phyloP scores from a whole-genome alignment of 2,888 invertebrate species.

The Hypomecis punctinalis region DNA sequence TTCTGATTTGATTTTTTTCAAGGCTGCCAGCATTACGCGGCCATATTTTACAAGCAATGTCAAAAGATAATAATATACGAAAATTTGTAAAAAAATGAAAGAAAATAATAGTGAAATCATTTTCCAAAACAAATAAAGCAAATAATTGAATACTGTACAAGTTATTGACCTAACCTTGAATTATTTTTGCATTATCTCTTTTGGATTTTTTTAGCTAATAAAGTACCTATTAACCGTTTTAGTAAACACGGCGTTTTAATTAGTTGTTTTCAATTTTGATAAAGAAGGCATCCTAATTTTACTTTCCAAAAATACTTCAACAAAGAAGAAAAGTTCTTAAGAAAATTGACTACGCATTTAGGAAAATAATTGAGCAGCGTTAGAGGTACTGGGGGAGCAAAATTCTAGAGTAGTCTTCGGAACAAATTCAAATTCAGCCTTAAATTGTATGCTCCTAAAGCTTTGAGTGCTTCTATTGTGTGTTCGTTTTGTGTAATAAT shows the following conservation, averaged over 20 bases:
- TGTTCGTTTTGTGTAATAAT: not conserved
- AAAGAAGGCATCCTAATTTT: conserved; percentile 1
- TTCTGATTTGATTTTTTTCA: too few relatives aligned
- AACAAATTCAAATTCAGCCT: not conserved
- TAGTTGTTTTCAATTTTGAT: not conserved
- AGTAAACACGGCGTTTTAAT: not conserved
- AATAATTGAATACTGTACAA: too few relatives aligned
- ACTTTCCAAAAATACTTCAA: not conserved
- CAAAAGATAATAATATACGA: too few relatives aligned
- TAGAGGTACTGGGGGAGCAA: conserved; percentile 5
- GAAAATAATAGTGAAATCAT: too few relatives aligned
- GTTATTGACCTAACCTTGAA: too few relatives aligned
- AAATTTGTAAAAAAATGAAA: too few relatives aligned
- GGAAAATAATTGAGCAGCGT: conserved; percentile 10
- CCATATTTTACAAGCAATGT: too few relatives aligned
- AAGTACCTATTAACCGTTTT: too few relatives aligned
- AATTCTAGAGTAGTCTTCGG: not conserved
- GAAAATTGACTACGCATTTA: conserved; percentile 12
- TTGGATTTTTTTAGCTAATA: too few relatives aligned
- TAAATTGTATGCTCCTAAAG: conserved; percentile 1
- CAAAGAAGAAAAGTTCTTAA: conserved; percentile 5
- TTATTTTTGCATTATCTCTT: too few relatives aligned
- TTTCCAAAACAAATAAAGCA: too few relatives aligned
- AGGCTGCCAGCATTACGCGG: too few relatives aligned
- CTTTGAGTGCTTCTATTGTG: conserved; percentile 7